Base-by-base conservation (phyloP, 2,797 vertebrate genomes). In the Sciurus carolinensis region DNA sequence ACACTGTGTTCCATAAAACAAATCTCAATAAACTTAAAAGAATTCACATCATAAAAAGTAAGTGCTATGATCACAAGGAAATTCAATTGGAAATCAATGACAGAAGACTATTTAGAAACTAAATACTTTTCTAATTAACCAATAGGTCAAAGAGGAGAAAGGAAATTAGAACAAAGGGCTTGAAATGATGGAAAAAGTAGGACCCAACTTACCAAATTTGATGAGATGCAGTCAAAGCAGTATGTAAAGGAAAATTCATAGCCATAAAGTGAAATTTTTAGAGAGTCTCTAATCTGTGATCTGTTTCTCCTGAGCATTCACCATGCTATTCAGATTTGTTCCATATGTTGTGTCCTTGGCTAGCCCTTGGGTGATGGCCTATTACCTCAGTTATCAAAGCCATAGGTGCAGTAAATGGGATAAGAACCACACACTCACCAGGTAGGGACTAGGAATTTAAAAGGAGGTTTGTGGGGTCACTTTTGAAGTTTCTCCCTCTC, bases 161-260 rank as follows among this genome's bases (percentile, higher is more conserved):
- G 20, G 33, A 42, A 90, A 50, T 57, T 52, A 42, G 64, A 52
- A 83, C 28, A 4, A 87, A 20, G 26, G 42, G 12, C 80, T 75
- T 71, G 22, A 92, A 80, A 90, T 90, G 62, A 42, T 22, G 69
- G 67, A 87, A 75, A 54, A 52, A 52, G 15, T 20, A 54, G 86
- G 80, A 82, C 28, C 75, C 7, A 52, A 33, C 17, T 81, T 52
- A 69, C 30, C 66, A 62, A 64, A 80, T 52, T 87, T 12, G 26
- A 14, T 93, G 76, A 54, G 66, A 66, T 94, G 44, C 54, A 42
- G 39, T 69, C 64, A 71, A 87, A 81, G n/a, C n/a, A 73, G 67
- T 20, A 9, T 39, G 18, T 33, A 15, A 30, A 73, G 28, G 47
- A 64, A 88, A 36, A 64, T 42, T 87, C 71, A 66, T 81, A 64